Percentiles rank a stretch among this genome's conserved stretches.
Conservation (phyloP, 2,888 invertebrate genomes). For the Lepidochrysops patricia region DNA sequence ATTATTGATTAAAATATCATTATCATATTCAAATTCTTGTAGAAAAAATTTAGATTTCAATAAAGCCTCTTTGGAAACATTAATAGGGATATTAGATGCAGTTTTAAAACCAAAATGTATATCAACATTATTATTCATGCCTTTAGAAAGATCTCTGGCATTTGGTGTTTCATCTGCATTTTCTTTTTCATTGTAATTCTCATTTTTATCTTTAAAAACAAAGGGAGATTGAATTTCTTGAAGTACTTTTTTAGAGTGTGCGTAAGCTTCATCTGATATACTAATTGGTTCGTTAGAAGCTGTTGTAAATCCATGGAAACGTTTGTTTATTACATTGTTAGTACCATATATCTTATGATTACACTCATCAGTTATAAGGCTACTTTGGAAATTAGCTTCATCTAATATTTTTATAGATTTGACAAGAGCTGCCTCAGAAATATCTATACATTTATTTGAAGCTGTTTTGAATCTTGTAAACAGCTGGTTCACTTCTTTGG, state of each 20-base stretch:
- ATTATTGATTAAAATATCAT: background rate
- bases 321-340: background rate
- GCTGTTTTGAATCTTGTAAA: conserved; percentile 38
- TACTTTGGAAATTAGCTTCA: conserved; percentile 9
- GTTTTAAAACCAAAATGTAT: conserved; percentile 34
- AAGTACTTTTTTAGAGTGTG: background rate
- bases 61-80: background rate
- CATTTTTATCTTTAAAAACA: background rate
- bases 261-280: background rate
- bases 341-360: background rate
- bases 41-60: background rate
- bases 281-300: background rate
- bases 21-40: background rate
- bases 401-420: conserved; percentile 30
- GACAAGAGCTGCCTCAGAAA: conserved; percentile 30
- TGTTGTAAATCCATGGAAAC: background rate
- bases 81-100: conserved; percentile 18
- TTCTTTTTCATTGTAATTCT: background rate
- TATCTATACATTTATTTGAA: conserved; percentile 37
- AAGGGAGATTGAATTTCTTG: background rate
- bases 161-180: background rate
- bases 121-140: background rate
- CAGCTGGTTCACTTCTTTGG: background rate
- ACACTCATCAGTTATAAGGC: background rate
- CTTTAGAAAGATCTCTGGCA: background rate